phyloP scores from a whole-genome alignment of 2,888 invertebrate genomes.

The Ophion obscuratus region DNA sequence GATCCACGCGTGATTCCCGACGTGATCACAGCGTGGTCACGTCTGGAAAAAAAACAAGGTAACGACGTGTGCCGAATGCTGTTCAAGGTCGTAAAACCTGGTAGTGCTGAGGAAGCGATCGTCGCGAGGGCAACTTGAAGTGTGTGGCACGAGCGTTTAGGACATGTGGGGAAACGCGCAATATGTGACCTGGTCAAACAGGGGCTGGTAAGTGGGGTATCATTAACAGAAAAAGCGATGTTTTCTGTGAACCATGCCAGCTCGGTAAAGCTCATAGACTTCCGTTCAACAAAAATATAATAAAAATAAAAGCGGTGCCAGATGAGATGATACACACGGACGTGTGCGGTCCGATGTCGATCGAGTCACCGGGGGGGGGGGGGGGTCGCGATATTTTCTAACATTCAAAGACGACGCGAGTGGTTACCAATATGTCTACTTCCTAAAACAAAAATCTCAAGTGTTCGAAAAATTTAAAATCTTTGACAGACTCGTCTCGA shows the following conservation, averaged over 20 bases:
- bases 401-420: conserved; percentile 48
- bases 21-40: neutral
- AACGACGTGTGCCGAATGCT: conserved; percentile 38
- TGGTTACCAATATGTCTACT: conserved; percentile 61
- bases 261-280: conserved; percentile 68
- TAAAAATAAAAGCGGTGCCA: conserved; percentile 15
- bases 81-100: conserved; percentile 28
- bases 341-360: conserved; percentile 56
- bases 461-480: conserved; percentile 67
- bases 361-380: conserved; percentile 34
- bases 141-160: conserved; percentile 63
- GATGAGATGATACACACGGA: conserved; percentile 52
- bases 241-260: conserved; percentile 67
- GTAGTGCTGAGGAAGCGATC: conserved; percentile 22
- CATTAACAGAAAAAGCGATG: conserved; percentile 10
- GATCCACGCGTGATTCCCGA: no score
- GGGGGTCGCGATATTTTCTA: conserved; percentile 46
- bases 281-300: neutral
- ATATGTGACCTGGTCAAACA: conserved; percentile 55
- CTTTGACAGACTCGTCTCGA: conserved; percentile 65
- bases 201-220: conserved; percentile 44
- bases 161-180: conserved; percentile 56
- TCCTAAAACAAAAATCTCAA: conserved; percentile 71
- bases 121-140: conserved; percentile 12
- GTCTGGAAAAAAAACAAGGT: conserved; percentile 4